Evolutionary conservation across 2,888 invertebrate genomes (phyloP), one percentile per base, ranked within the genome.

Genomic region (Uropetala carovei): DNA sequence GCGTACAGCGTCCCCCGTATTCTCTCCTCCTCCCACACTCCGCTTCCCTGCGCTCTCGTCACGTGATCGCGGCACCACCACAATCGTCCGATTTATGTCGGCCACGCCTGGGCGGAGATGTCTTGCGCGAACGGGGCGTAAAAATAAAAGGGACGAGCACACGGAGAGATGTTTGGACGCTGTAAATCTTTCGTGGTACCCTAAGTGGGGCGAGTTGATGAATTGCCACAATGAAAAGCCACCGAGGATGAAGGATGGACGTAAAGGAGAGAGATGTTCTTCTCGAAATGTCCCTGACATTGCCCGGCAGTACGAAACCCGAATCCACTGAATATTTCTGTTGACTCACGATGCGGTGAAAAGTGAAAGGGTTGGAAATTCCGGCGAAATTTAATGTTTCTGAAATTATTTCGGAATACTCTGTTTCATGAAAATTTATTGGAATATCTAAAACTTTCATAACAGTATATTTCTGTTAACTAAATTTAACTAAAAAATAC

Each of bases 101-200:
- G n/a, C 86, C 86, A 86, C 86, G 86, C 86, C 86, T 86, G 86
- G 86, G 86, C 86, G 86, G 86, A 86, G 86, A 64, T 86, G 59
- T 86, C 86, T 86, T 60, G 30, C 60, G 86, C 9, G 86, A 86
- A 86, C n/a, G 59, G 22, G 86, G 86, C 86, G 86, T 59, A 60
- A 86, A 60, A 60, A 64, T 68, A 43, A 43, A 64, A 68, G n/a
- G 56, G n/a, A 43, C 43, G 82, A 82, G 30, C 30, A 43, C 30
- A 82, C 58, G 27, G 86, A 85, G 86, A 30, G 60, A 89, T 64
- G 89, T 43, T 89, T 68, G 89, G 89, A 89, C 68, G 89, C 64
- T n/a, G 89, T 89, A 89, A 89, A 89, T 89, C 89, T 89, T 64
- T 89, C 64, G 43, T 18, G 64, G 64, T 43, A n/a, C 89, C 89